Base-by-base conservation (phyloP, 2,113 vertebrate species). In the Nothoprocta perdicaria region DNA sequence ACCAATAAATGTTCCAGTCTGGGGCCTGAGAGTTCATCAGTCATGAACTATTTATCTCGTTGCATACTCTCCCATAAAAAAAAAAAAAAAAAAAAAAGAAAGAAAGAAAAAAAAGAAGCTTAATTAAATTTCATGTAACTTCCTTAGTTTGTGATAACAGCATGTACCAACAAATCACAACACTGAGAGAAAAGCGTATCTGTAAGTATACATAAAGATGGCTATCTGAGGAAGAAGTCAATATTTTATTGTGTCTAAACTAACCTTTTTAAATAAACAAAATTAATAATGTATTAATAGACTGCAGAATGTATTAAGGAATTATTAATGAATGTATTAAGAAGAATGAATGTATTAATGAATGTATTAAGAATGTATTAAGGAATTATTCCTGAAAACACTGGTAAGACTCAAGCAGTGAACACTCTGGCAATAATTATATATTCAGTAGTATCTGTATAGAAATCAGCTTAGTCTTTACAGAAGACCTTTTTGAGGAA, bases 111-210 rank as follows among this genome's bases (percentile, higher is more conserved):
- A 16, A 90, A 94, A 78, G 3, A 4, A 76, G 14, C 58, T 85
- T 95, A 93, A 95, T 95, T 94, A 93, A 88, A 88, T 92, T 92
- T 94, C 43, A 58, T 62, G 45, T 79, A 57, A 88, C 33, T 45
- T 88, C 14, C 40, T 84, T 79, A 88, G 40, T 60, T 69, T 90
- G 62, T 52, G 29, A 24, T 81, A 79, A 62, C 40, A 62, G 41
- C 26, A 63, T 2, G 0, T 33, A 62, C 14, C 84, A 79, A 79
- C 83, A 93, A 93, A 94, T 89, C 78, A 92, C 43, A 91, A 45
- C 33, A 22, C 4, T 80, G 78, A 60, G 0, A 0, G 78, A 76
- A 93, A 94, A 73, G 5, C 16, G 4, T 66, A 86, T 45, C 53
- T 66, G 18, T 81, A 76, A 35, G 8, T 4, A 0, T 71, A 69